Conservation (phyloP, 2,113 vertebrate species). For the Tretioscincus oriximinensis region DNA sequence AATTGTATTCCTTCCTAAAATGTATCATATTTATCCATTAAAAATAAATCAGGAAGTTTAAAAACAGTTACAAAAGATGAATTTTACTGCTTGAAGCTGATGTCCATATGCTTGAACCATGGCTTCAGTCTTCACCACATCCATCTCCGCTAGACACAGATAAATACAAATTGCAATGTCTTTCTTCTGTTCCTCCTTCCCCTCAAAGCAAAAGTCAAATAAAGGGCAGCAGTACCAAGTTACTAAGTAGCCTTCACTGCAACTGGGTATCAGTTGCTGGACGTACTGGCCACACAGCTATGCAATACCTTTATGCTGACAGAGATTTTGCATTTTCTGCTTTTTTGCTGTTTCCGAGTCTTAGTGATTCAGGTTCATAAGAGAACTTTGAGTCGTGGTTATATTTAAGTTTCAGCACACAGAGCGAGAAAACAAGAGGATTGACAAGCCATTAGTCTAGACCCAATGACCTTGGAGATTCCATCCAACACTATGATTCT, state of each 20-base stretch:
- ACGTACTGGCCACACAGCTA: constrained; percentile 27
- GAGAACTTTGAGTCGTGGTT: not conserved
- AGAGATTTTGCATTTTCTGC: constrained; percentile 31
- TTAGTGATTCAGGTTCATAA: not conserved
- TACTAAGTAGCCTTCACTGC: constrained; percentile 42
- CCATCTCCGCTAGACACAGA: constrained; percentile 23
- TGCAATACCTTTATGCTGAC: constrained; percentile 44
- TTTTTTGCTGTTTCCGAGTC: constrained; percentile 3
- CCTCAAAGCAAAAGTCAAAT: constrained; percentile 56
- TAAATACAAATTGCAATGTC: constrained; percentile 51
- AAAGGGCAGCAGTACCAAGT: constrained; percentile 53
- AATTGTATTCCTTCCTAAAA: too few species aligned
- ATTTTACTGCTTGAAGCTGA: not conserved
- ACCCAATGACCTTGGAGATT: too few species aligned
- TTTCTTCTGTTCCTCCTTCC: constrained; percentile 29
- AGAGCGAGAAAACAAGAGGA: not conserved
- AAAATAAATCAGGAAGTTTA: too few species aligned
- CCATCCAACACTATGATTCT: too few species aligned
- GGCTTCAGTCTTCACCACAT: constrained; percentile 33
- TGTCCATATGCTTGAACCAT: not conserved
- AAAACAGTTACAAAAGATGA: not conserved
- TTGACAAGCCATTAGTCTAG: too few species aligned
- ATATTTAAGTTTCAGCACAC: not conserved
- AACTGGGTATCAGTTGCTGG: constrained; percentile 52
- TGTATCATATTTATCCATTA: too few species aligned